These are phyloP conservation scores for Ageneiosus marmoratus DNA, from an alignment of 2,113 vertebrate genomes.

Conservation along the genomic window DNA sequence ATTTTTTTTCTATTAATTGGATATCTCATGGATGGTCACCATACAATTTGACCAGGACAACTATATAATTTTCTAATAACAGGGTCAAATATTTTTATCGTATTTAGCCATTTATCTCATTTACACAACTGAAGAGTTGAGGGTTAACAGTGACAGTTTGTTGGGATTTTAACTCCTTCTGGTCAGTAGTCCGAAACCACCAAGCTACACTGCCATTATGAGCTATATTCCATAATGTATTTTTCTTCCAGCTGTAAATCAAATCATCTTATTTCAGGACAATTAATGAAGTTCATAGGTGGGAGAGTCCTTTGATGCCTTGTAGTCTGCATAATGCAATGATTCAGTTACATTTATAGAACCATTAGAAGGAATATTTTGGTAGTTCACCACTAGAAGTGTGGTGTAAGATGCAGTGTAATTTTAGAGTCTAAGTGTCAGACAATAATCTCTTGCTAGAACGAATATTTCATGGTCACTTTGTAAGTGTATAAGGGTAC, in stretches of 20 bases:
- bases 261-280: constrained; percentile 3
- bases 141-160: too few species aligned
- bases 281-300: neutral
- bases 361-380: neutral
- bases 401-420: neutral
- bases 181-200: too few species aligned
- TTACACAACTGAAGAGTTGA: too few species aligned
- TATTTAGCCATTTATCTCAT: too few species aligned
- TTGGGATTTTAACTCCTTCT: too few species aligned
- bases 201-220: too few species aligned
- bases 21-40: neutral
- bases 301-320: neutral
- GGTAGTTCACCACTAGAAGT: neutral
- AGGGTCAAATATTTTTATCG: too few species aligned
- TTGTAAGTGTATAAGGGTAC: neutral
- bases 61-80: neutral
- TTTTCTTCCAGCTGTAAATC: neutral
- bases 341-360: neutral
- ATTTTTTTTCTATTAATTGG: neutral
- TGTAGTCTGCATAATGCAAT: neutral
- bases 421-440: neutral
- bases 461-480: neutral
- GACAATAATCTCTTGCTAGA: neutral
- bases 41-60: neutral
- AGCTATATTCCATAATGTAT: neutral